Evolutionary conservation across 2,113 vertebrate species (phyloP).

Genomic region (Rhinolophus ferrumequinum): DNA sequence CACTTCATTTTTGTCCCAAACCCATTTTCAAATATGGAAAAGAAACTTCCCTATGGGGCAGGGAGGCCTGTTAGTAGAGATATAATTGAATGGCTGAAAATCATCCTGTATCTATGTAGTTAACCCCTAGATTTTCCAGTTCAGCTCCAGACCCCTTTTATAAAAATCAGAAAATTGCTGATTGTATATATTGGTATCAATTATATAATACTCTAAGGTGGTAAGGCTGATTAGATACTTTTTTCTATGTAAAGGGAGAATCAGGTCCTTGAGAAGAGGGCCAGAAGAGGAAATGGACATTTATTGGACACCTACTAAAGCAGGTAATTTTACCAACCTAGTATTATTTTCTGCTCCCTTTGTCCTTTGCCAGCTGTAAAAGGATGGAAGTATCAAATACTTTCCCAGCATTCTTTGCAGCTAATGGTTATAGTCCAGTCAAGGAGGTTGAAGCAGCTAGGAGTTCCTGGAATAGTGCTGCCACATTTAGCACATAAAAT

Average conservation of each 20-base stretch:
- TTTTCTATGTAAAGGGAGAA: background rate
- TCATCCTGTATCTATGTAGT: background rate
- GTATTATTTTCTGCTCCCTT: background rate
- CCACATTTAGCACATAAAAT: background rate
- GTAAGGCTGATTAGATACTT: background rate
- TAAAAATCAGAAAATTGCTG: background rate
- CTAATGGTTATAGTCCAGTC: background rate
- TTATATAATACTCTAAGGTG: background rate
- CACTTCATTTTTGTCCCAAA: background rate
- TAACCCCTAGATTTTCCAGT: background rate
- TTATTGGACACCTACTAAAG: background rate
- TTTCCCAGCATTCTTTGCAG: background rate
- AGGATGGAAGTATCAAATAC: background rate
- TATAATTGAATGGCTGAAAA: background rate
- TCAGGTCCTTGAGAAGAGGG: background rate
- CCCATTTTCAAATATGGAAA: background rate
- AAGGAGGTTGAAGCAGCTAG: background rate
- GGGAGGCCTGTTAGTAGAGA: background rate
- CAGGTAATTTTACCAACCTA: background rate
- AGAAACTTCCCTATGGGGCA: background rate
- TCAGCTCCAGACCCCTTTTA: background rate
- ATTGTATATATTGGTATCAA: background rate
- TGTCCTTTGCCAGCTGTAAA: background rate
- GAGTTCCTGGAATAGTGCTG: background rate
- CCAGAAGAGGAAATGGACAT: background rate